Evolutionary conservation across 2,888 invertebrate genomes (phyloP).

Genomic region (Lordiphosa andalusiaca): DNA sequence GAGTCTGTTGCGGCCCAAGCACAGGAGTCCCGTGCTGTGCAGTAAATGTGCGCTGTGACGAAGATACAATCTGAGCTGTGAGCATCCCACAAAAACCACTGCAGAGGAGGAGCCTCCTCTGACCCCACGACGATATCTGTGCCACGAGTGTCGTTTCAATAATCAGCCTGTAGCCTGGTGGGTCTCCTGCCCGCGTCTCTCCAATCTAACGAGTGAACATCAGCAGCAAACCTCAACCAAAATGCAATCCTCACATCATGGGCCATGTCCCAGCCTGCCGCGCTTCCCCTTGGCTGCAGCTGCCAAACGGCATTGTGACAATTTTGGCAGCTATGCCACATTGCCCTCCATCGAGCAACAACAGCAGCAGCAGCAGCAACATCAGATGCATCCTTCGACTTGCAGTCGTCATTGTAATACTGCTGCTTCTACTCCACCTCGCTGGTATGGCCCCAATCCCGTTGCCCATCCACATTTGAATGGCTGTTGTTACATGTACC

Average conservation of each 20-base stretch:
- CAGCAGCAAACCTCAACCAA: constrained; percentile 39
- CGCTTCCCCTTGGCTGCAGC: constrained; percentile 48
- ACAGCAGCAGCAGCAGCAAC: constrained; percentile 45
- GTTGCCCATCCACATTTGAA: constrained; percentile 42
- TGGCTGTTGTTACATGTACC: constrained; percentile 70
- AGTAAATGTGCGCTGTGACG: constrained; percentile 80
- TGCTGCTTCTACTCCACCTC: constrained; percentile 25
- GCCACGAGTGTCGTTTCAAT: constrained; percentile 78
- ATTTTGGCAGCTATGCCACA: constrained; percentile 73
- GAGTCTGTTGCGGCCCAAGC: constrained; percentile 53
- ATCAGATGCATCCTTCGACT: constrained; percentile 14
- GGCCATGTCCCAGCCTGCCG: constrained; percentile 39
- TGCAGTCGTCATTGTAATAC: constrained; percentile 50
- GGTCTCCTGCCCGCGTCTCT: constrained; percentile 79
- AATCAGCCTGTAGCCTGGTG: constrained; percentile 79
- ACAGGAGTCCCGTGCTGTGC: constrained; percentile 72
- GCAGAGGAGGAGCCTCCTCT: constrained; percentile 7
- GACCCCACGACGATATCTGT: constrained; percentile 75
- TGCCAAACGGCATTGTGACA: constrained; percentile 62
- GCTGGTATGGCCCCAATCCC: constrained; percentile 31
- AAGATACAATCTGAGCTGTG: constrained; percentile 77
- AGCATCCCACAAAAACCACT: constrained; percentile 56
- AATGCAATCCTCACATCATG: constrained; percentile 31
- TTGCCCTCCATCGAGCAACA: constrained; percentile 57
- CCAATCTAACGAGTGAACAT: constrained; percentile 63